These are phyloP conservation scores for Eristalinus aeneus DNA, from an alignment of 2,888 invertebrate genomes.

Conservation along the genomic window DNA sequence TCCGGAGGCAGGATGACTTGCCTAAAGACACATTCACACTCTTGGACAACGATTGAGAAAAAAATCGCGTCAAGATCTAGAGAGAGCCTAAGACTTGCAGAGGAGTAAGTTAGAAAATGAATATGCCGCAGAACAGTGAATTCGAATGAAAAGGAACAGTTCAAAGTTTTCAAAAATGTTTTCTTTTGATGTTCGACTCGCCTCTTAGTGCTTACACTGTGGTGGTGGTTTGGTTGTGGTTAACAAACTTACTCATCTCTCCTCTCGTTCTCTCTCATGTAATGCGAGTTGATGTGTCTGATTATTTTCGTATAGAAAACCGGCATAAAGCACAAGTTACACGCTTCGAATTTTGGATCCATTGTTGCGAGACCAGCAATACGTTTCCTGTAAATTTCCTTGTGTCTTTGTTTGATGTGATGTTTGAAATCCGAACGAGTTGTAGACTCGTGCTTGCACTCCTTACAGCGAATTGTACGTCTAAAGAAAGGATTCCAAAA, in stretches of 20 bases:
- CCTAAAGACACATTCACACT: conserved; percentile 17
- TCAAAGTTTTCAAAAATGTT: background rate
- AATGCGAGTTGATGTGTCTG: conserved; percentile 67
- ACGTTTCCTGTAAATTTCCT: conserved; percentile 67
- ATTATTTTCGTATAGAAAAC: conserved; percentile 61
- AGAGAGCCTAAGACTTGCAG: conserved; percentile 32
- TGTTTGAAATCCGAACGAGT: conserved; percentile 63
- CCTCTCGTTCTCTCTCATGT: conserved; percentile 62
- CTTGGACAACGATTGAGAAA: background rate
- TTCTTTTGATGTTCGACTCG: background rate
- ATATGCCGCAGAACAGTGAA: conserved; percentile 5
- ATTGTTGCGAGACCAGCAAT: conserved; percentile 52
- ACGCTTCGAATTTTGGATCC: conserved; percentile 61
- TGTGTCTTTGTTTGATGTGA: conserved; percentile 63
- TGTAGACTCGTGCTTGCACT: conserved; percentile 61
- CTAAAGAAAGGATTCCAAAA: conserved; percentile 41
- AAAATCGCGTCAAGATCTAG: background rate
- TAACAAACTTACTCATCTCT: conserved; percentile 66
- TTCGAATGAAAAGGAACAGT: background rate
- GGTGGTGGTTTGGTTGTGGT: background rate
- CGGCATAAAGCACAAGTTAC: conserved; percentile 62
- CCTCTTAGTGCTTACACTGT: conserved; percentile 19
- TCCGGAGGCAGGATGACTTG: background rate
- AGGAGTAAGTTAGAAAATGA: conserved; percentile 20
- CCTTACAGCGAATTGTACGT: conserved; percentile 64